Evolutionary conservation across 2,888 invertebrate species (phyloP), one percentile per base, ranked within the genome.

Genomic region (Imbricaverruca yamaguchii): DNA sequence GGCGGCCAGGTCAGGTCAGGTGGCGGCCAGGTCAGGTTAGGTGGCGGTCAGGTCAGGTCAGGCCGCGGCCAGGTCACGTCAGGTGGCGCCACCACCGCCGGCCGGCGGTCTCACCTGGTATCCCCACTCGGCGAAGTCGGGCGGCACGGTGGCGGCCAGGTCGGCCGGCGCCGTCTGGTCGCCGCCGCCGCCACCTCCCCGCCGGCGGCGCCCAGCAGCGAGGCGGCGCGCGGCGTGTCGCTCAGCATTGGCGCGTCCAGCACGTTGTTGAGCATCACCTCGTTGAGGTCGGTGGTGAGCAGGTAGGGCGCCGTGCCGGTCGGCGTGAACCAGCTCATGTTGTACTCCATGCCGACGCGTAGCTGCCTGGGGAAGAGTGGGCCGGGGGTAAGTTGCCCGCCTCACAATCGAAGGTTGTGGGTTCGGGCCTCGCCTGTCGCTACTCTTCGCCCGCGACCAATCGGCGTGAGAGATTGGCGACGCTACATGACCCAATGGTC

Each of bases 261-360:
- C 57, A 83, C 83, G 7, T 83, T 82, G 80, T 83, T 83, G 77
- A 84, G 82, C 84, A 84, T 82, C 77, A 84, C 83, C 56, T 84
- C 84, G 79, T 79, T 79, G 79, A 79, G 21, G 57, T 79, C 79
- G 79, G 79, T 79, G 79, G 79, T n/a, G 12, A 79, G 79, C 13
- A 79, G 59, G 57, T 79, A 79, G 57, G 79, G 79, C 15, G 79
- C 79, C 25, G 79, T 8, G 13, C 57, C 57, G 4, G 79, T 12
- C 15, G 79, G 7, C 10, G 79, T 57, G 79, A 57, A 79, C 79
- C 79, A 79, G 23, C n/a, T 13, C 79, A 79, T 79, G 79, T 79
- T 79, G 79, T 79, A 79, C 79, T 79, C 79, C 79, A 79, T 79
- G 79, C 13, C 23, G 79, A 9, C 15, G 7, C 55, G 25, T 8